Base-by-base conservation (phyloP, 2,888 invertebrate species). In the Coleophora deauratella region DNA sequence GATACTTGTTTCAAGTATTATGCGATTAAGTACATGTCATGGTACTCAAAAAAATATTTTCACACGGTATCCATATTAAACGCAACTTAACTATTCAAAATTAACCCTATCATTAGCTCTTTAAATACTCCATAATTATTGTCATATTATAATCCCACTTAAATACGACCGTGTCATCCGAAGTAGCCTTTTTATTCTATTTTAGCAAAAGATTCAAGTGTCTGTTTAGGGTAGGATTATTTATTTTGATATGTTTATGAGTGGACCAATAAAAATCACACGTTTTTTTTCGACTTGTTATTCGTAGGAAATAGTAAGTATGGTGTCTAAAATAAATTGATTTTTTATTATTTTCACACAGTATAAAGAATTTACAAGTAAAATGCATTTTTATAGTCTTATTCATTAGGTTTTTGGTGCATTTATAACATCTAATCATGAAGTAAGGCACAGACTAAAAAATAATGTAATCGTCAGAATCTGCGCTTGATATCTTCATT, bases 111-210 rank as follows among this genome's bases (percentile, higher is more conserved):
- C 44, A 54, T 47, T 51, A 47, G 57, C 53, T 60, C 57, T 69
- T 65, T 70, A 66, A 72, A 63, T 57, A 60, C 47, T 49, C 48
- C 66, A 54, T 67, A 58, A 68, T 66, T 66, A 63, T 56, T 54
- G 6, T 21, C 21, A 21, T 21, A 57, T 52, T 59, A 60, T 63
- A 59, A 79, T 79, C 72, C 78, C 71, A 74, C 80, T 80, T 63
- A 65, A 76, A 52, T 3, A 31, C 13, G 62, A 57, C 62, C 77
- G 80, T 80, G 80, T 68, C 76, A 65, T 47, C 61, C 45, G 49
- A 42, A 42, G 41, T 44, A 45, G 41, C 46, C 45, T 38, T 51
- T 47, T 15, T 21, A 21, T 21, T 21, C 21, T 21, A 21, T 3
- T 21, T 34, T 33, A 21, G 28, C 45, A 37, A 36, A 15, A 44